Conservation (phyloP, 2,888 invertebrate genomes). For the Lochmaea capreae region DNA sequence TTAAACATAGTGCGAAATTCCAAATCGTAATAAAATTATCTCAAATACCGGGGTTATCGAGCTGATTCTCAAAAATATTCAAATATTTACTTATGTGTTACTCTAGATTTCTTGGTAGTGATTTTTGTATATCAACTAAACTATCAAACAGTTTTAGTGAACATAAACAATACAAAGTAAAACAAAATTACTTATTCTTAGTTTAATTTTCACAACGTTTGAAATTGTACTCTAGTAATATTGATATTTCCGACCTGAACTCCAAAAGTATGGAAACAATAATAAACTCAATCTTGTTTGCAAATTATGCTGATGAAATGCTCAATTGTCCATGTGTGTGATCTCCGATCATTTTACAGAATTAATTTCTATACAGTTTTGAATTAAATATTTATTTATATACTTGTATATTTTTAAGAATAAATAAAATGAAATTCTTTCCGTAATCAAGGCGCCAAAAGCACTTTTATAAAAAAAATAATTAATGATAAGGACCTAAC, state of each 20-base stretch:
- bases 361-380: too few species aligned
- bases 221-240: neutral
- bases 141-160: constrained; percentile 11
- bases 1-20: constrained; percentile 17
- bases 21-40: constrained; percentile 32
- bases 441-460: constrained; percentile 4
- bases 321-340: too few species aligned
- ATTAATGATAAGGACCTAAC: neutral
- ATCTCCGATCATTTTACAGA: too few species aligned
- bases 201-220: constrained; percentile 19
- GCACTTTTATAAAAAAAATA: neutral
- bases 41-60: constrained; percentile 25
- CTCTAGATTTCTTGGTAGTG: constrained; percentile 18
- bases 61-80: constrained; percentile 24
- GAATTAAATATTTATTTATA: too few species aligned
- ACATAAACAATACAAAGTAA: constrained; percentile 19
- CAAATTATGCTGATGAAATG: too few species aligned
- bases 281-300: too few species aligned
- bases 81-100: constrained; percentile 29
- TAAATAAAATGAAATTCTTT: neutral
- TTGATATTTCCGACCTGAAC: neutral
- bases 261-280: too few species aligned
- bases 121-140: constrained; percentile 17
- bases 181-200: constrained; percentile 19
- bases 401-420: too few species aligned